These are phyloP conservation scores for Leguminivora glycinivorella DNA, from an alignment of 1,140 invertebrate species.

Conservation along the genomic window DNA sequence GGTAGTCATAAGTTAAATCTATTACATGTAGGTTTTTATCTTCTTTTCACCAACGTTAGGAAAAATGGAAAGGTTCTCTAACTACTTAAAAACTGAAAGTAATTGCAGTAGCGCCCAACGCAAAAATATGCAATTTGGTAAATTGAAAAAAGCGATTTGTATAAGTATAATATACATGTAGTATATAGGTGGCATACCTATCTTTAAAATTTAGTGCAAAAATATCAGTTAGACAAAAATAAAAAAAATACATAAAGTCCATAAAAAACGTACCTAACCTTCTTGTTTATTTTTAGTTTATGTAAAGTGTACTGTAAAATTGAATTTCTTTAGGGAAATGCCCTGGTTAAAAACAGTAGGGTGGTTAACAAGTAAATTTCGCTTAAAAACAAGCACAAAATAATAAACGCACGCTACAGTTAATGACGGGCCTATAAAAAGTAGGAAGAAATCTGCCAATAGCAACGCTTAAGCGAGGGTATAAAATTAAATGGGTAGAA, in stretches of 20 bases:
- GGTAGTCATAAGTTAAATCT: not conserved
- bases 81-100: not conserved
- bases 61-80: not conserved
- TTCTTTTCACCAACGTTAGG: not conserved
- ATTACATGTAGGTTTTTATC: too few relatives aligned
- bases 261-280: too few relatives aligned
- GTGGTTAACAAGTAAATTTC: constrained; percentile 41
- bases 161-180: not conserved
- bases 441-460: constrained; percentile 72
- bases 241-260: too few relatives aligned
- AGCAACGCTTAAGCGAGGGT: constrained; percentile 72
- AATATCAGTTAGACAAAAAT: too few relatives aligned
- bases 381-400: constrained; percentile 48
- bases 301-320: not conserved
- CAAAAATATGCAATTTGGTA: too few relatives aligned
- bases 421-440: constrained; percentile 67
- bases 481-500: constrained; percentile 78
- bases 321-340: constrained; percentile 2
- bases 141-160: not conserved
- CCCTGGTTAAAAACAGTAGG: constrained; percentile 35
- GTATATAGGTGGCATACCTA: not conserved
- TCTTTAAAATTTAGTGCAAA: too few relatives aligned
- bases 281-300: too few relatives aligned
- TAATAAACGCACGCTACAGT: constrained; percentile 64
- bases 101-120: not conserved